Percentiles rank a stretch among this genome's conserved stretches.
phyloP scores from a whole-genome alignment of 2,888 invertebrate species.

The Notodonta dromedarius region DNA sequence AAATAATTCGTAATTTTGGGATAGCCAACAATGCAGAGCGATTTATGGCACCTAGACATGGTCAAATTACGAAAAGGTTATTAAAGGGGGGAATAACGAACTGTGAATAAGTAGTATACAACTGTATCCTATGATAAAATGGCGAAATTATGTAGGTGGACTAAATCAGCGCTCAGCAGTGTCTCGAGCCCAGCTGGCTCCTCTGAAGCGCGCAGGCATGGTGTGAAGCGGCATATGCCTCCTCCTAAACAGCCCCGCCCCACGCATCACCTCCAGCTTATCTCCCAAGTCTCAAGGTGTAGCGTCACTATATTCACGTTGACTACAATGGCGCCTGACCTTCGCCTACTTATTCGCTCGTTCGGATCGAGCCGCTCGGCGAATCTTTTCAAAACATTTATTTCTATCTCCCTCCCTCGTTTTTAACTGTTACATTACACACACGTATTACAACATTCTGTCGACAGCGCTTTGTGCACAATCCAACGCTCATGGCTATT shows the following conservation, averaged over 20 bases:
- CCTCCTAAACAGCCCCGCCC: conserved; percentile 34
- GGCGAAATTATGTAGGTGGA: no score
- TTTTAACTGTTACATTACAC: conserved; percentile 26
- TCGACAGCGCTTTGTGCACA: conserved; percentile 9
- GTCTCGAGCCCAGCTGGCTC: not conserved
- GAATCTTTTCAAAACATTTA: conserved; percentile 72
- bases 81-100: no score
- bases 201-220: not conserved
- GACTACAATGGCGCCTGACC: conserved; percentile 77
- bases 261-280: conserved; percentile 50
- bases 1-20: no score
- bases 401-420: conserved; percentile 49
- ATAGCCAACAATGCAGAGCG: no score
- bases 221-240: not conserved
- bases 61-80: no score
- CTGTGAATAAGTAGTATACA: no score
- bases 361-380: conserved; percentile 70
- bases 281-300: conserved; percentile 52
- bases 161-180: no score
- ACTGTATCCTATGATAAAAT: no score
- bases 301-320: conserved; percentile 68
- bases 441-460: conserved; percentile 12
- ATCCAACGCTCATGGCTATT: not conserved
- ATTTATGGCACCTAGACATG: no score
- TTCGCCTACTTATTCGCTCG: conserved; percentile 80